phyloP scores from a whole-genome alignment of 2,113 vertebrate species.

The Loxodonta africana region DNA sequence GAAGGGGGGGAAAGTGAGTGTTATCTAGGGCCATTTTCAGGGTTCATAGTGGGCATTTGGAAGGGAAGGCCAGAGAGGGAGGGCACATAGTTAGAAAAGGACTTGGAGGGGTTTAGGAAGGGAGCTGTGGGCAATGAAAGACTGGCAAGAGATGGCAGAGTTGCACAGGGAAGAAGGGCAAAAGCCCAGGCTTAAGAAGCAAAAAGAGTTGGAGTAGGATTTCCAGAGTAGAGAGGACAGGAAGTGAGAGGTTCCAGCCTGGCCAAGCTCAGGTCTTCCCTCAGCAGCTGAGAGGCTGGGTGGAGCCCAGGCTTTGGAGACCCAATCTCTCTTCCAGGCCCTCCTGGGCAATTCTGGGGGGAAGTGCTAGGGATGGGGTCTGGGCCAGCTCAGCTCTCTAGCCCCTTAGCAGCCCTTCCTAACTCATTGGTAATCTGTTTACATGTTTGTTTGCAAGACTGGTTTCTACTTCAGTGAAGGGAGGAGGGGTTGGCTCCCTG shows the following conservation, averaged over 20 bases:
- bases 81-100: not conserved
- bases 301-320: constrained; percentile 11
- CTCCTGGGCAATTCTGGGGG: constrained; percentile 24
- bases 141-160: constrained; percentile 43
- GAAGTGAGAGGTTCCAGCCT: not conserved
- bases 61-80: constrained; percentile 21
- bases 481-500: constrained; percentile 33
- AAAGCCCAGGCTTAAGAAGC: constrained; percentile 19
- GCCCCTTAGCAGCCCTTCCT: constrained; percentile 50
- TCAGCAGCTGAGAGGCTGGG: constrained; percentile 18
- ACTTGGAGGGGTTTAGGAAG: not conserved
- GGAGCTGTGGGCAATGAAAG: constrained; percentile 29
- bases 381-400: constrained; percentile 41
- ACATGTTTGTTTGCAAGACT: constrained; percentile 73
- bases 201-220: constrained; percentile 22
- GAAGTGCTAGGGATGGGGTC: constrained; percentile 37
- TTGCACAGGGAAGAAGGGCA: not conserved
- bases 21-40: constrained; percentile 53
- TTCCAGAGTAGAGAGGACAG: constrained; percentile 13
- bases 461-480: constrained; percentile 66
- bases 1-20: not conserved
- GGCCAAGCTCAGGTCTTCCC: not conserved
- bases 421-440: constrained; percentile 72
- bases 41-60: constrained; percentile 22
- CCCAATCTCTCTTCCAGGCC: not conserved